Conservation (phyloP, 2,797 vertebrate genomes). For the Manis pentadactyla region DNA sequence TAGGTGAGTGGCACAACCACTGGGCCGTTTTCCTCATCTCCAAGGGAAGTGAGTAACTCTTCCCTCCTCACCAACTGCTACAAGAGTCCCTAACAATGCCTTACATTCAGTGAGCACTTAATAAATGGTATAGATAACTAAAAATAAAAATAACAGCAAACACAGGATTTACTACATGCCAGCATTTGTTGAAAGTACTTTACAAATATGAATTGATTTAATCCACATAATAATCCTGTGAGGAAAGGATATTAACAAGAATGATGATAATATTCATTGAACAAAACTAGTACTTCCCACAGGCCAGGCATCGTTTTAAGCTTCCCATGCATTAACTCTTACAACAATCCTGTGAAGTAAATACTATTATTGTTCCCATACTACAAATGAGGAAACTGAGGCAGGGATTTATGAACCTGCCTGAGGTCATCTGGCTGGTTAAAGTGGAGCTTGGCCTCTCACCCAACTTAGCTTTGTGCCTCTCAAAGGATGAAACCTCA, state of each 20-base stretch:
- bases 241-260: background rate
- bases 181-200: background rate
- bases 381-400: background rate
- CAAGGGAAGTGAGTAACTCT: background rate
- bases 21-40: background rate
- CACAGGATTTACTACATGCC: background rate
- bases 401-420: background rate
- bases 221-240: background rate
- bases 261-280: background rate
- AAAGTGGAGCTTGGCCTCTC: background rate
- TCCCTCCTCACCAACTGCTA: background rate
- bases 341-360: background rate
- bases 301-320: background rate
- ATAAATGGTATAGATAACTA: background rate
- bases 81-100: background rate
- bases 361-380: background rate
- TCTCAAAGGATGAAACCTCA: background rate
- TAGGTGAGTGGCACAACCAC: fast-evolving
- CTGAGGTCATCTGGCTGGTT: background rate
- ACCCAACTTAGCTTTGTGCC: background rate
- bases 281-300: background rate
- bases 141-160: background rate
- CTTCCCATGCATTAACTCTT: background rate
- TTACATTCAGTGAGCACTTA: background rate
- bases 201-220: background rate